Evolutionary conservation across 2,888 invertebrate genomes (phyloP).

Genomic region (Pseudococcus jackbeardsleyi): DNA sequence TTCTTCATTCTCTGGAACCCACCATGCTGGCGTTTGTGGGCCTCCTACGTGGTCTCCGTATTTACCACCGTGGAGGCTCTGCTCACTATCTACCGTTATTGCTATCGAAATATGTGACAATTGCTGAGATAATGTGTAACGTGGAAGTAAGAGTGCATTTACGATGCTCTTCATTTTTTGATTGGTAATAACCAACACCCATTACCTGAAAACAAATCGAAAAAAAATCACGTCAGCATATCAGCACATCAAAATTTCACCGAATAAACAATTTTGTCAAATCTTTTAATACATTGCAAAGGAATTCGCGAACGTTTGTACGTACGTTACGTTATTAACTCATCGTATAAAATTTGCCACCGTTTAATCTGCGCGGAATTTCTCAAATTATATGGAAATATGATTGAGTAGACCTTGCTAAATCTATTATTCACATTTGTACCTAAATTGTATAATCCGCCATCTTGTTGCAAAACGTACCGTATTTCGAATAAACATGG

Average conservation of each 20-base stretch:
- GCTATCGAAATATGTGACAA: constrained; percentile 49
- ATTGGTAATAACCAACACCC: constrained; percentile 50
- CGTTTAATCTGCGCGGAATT: constrained; percentile 27
- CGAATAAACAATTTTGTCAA: background rate
- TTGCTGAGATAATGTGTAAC: constrained; percentile 50
- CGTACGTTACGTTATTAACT: background rate
- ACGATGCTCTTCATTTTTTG: constrained; percentile 60
- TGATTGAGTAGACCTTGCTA: constrained; percentile 44
- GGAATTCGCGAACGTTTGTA: background rate
- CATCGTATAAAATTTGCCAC: constrained; percentile 34
- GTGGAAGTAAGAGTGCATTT: constrained; percentile 36
- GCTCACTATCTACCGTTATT: constrained; percentile 58
- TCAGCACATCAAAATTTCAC: no score
- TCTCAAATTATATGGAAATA: constrained; percentile 40
- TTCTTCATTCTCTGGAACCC: constrained; percentile 81
- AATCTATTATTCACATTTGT: constrained; percentile 54
- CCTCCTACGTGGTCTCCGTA: constrained; percentile 63
- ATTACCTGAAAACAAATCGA: constrained; percentile 55
- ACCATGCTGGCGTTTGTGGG: constrained; percentile 66
- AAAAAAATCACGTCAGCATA: background rate
- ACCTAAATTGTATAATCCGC: constrained; percentile 56
- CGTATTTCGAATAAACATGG: constrained; percentile 54
- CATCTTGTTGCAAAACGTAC: constrained; percentile 40
- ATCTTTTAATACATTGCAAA: background rate
- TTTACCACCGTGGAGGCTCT: constrained; percentile 64